phyloP scores from a whole-genome alignment of 1,140 invertebrate species.

The Lepidurus arcticus region DNA sequence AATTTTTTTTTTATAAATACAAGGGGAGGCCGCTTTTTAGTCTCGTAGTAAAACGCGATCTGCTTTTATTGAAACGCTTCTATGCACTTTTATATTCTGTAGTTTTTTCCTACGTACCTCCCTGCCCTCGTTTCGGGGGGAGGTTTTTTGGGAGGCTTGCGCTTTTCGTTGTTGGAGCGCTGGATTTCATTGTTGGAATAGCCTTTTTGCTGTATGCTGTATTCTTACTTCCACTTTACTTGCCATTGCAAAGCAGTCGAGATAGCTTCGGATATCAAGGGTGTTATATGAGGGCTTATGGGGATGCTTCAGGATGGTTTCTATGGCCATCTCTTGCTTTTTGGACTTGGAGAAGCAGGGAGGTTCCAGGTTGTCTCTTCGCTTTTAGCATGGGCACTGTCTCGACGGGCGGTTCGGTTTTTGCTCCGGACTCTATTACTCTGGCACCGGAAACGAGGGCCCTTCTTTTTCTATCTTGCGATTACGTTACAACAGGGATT shows the following conservation, averaged over 20 bases:
- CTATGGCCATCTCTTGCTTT: neutral
- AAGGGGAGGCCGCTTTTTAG: neutral
- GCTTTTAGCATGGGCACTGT: neutral
- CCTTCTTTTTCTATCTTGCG: neutral
- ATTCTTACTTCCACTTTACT: too few species aligned
- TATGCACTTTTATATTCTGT: neutral
- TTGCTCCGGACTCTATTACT: neutral
- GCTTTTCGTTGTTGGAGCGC: neutral
- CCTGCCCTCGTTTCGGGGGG: neutral
- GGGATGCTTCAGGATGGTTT: neutral
- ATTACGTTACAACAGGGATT: neutral
- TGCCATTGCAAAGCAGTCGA: neutral
- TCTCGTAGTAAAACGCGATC: neutral
- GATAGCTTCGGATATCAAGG: neutral
- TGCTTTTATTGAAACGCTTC: neutral
- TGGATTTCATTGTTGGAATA: neutral
- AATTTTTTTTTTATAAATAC: too few species aligned
- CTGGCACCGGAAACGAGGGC: constrained; percentile 16
- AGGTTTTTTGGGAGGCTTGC: neutral
- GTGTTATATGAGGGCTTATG: neutral
- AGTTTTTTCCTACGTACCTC: neutral
- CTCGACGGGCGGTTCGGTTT: neutral
- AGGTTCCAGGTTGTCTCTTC: constrained; percentile 2
- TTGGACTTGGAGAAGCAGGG: neutral
- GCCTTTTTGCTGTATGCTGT: neutral